These are phyloP conservation scores for Drosophila quasianomalipes DNA, from an alignment of 2,888 invertebrate genomes.

Conservation along the genomic window DNA sequence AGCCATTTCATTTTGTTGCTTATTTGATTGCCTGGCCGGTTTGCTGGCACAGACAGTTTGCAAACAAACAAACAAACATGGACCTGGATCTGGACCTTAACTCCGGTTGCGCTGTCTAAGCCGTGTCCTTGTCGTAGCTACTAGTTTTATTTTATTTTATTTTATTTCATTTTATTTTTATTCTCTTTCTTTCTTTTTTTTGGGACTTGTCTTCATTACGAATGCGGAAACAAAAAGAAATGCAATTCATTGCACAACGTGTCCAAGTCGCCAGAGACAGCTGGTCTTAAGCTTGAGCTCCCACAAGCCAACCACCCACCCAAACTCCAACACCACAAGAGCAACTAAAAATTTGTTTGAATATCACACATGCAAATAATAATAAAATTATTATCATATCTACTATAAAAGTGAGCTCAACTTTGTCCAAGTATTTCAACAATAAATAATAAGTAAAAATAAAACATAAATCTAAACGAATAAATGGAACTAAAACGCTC, in stretches of 20 bases:
- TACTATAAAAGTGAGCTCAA: not conserved
- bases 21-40: constrained; percentile 73
- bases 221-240: constrained; percentile 49
- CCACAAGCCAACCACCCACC: constrained; percentile 15
- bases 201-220: constrained; percentile 63
- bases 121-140: constrained; percentile 49
- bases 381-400: not conserved
- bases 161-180: not conserved
- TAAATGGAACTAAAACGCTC: not conserved
- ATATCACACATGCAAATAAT: not conserved
- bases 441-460: not conserved
- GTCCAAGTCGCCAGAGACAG: constrained; percentile 16
- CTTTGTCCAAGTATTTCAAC: not conserved
- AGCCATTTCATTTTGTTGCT: constrained; percentile 77
- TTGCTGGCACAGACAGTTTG: constrained; percentile 58
- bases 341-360: constrained; percentile 2
- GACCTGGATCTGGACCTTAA: not conserved
- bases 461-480: not conserved
- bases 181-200: constrained; percentile 13
- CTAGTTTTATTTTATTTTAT: not conserved
- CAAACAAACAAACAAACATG: constrained; percentile 51
- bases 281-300: not conserved
- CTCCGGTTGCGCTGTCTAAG: constrained; percentile 29
- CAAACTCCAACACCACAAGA: not conserved
- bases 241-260: constrained; percentile 69